Evolutionary conservation across 2,888 invertebrate species (phyloP), one percentile per base, ranked within the genome.

Genomic region (Drosophila prolongata): DNA sequence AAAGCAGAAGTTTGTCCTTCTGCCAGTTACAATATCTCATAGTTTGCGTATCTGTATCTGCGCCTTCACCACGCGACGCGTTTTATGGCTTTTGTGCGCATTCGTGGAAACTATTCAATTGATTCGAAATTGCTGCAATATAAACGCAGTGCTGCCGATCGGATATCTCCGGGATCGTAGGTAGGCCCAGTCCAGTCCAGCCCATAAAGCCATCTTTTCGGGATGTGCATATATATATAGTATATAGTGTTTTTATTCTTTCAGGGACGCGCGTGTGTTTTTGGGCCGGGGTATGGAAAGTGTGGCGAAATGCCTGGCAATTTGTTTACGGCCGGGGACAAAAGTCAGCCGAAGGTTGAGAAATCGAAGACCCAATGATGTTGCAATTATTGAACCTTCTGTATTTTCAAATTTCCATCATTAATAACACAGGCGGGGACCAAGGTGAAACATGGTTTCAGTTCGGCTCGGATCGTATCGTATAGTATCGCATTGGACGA

Each of bases 321-420:
- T 89, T 89, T 85, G 87, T 84, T 87, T 65, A 64, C 70, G 68
- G 80, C 80, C 77, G 75, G 69, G 79, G 76, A 82, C 80, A 83
- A 86, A 69, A 88, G 89, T 88, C 80, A 88, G 49, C 59, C 66
- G 74, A 77, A 65, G 59, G 73, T 76, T 65, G 76, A 65, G 64
- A 73, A 73, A 73, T 73, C 56, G 64, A 46, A 56, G 78, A 34
- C 77, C 90, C 91, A 91, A 91, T 92, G 90, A 90, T 90, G 85
- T 85, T 90, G 90, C 91, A 92, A 92, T 91, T 91, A 91, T 91
- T 91, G 92, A 91, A 91, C 92, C 91, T 91, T 90, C 92, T 92
- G 91, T 91, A 91, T 91, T 91, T 91, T 90, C 84, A 91, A 92
- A 91, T 91, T 91, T 91, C 90, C 88, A 90, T 92, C 92, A 92